A percentile compares a stretch with the other conserved stretches of the same genome.
phyloP scores from a whole-genome alignment of 1,140 invertebrate species.

The Heliconius nattereri region DNA sequence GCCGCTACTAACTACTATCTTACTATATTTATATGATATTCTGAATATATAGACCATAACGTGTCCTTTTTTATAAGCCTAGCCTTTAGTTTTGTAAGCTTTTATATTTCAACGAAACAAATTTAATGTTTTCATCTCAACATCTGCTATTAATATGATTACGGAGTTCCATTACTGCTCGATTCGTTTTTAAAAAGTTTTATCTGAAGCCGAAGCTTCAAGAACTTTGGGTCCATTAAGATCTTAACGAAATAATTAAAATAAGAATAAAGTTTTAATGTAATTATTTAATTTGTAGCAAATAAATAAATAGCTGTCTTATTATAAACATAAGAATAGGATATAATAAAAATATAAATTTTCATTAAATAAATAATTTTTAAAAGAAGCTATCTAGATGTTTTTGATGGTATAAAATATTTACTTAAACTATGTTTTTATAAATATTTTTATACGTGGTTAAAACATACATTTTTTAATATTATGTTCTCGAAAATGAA shows the following conservation, averaged over 20 bases:
- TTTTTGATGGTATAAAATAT: too few species aligned
- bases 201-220: background rate
- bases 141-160: conserved; percentile 7
- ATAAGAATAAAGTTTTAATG: background rate
- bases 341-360: too few species aligned
- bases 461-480: too few species aligned
- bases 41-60: background rate
- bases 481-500: too few species aligned
- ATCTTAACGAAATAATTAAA: background rate
- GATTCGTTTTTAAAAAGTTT: background rate
- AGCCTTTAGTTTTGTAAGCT: background rate
- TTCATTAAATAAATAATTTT: too few species aligned
- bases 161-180: conserved; percentile 8
- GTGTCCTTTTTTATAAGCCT: background rate
- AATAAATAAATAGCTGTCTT: background rate
- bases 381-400: too few species aligned
- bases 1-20: background rate
- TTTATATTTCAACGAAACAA: background rate
- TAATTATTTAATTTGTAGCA: background rate
- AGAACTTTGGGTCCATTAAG: background rate
- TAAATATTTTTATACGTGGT: too few species aligned
- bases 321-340: too few species aligned
- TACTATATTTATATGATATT: background rate
- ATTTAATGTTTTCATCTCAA: background rate
- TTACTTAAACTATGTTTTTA: too few species aligned